phyloP scores from a whole-genome alignment of 53 echinoderm and acorn worm genomes.

The Antedon mediterranea region DNA sequence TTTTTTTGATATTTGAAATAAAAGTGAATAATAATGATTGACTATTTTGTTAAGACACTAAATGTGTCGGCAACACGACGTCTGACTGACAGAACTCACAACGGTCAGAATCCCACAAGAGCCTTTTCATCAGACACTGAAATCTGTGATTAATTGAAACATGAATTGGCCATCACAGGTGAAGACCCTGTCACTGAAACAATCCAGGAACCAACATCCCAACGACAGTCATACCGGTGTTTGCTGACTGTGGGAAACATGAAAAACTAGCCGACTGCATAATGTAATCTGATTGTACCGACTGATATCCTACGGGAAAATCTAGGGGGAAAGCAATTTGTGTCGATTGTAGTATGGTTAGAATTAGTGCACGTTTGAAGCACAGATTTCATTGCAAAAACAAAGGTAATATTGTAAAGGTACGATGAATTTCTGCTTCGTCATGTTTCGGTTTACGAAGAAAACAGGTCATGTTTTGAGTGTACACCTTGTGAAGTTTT shows the following conservation, averaged over 20 bases:
- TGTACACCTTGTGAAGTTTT: not conserved
- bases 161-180: not conserved
- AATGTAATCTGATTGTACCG: not conserved
- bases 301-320: not conserved
- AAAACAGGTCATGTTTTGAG: not conserved
- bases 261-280: not conserved
- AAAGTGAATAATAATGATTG: too few relatives aligned
- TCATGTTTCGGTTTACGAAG: not conserved
- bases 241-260: not conserved
- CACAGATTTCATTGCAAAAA: not conserved
- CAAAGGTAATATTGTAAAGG: not conserved
- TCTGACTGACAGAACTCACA: not conserved
- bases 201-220: not conserved
- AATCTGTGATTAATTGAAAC: not conserved
- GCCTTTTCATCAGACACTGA: not conserved
- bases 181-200: not conserved
- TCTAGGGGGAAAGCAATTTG: not conserved
- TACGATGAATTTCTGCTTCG: not conserved
- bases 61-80: not conserved
- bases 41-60: not conserved
- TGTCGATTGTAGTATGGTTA: not conserved
- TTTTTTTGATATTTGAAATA: too few relatives aligned
- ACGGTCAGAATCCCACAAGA: not conserved
- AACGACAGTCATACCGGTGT: not conserved
- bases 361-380: not conserved